A percentile compares a stretch with the other conserved stretches of the same genome.
phyloP scores from a whole-genome alignment of 2,797 vertebrate species.

The Helostoma temminkii region DNA sequence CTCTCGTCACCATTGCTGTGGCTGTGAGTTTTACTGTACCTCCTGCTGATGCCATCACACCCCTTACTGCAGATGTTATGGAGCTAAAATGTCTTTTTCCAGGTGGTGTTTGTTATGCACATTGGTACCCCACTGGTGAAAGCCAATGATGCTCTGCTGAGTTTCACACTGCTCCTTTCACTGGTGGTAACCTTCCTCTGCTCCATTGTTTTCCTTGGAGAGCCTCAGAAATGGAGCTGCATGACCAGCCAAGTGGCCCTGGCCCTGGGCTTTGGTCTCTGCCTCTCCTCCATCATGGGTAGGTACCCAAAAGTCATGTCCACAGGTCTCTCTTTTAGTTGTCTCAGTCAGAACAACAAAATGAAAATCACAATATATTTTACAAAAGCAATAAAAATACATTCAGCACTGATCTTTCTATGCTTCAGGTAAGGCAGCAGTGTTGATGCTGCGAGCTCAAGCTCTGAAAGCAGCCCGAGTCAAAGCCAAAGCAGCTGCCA shows the following conservation, averaged over 20 bases:
- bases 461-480: slow-evolving; percentile 75
- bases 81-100: background rate
- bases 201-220: slow-evolving; percentile 87
- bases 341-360: background rate
- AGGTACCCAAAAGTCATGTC: slow-evolving; percentile 15
- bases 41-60: background rate
- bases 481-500: slow-evolving; percentile 77
- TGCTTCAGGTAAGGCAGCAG: slow-evolving; percentile 81
- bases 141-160: slow-evolving; percentile 84
- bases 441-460: slow-evolving; percentile 87
- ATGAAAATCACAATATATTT: background rate
- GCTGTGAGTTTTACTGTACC: slow-evolving; percentile 40
- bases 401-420: background rate
- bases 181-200: slow-evolving; percentile 87
- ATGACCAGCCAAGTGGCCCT: slow-evolving; percentile 88
- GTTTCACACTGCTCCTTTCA: slow-evolving; percentile 86
- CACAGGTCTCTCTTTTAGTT: background rate
- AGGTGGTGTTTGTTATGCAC: slow-evolving; percentile 82
- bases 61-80: accelerated
- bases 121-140: slow-evolving; percentile 85
- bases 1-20: slow-evolving; percentile 82
- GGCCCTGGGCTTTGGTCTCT: slow-evolving; percentile 87
- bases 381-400: background rate
- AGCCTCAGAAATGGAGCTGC: slow-evolving; percentile 87
- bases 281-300: slow-evolving; percentile 88